Conservation (phyloP, 2,888 invertebrate genomes). For the Campaea margaritaria region DNA sequence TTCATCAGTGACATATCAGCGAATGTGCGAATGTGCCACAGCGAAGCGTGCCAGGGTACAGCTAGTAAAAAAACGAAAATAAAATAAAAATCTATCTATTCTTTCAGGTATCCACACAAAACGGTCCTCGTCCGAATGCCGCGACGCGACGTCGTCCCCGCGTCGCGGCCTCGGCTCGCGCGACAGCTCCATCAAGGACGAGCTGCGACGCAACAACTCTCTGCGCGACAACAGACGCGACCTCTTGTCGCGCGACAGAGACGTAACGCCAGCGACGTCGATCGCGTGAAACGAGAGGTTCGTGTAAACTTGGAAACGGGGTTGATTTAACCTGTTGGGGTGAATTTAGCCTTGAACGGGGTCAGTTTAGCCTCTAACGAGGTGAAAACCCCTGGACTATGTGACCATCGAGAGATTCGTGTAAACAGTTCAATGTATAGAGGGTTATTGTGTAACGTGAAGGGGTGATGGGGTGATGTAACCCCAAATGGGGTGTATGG, state of each 20-base stretch:
- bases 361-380: background rate
- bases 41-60: too few relatives aligned
- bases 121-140: conserved; percentile 80
- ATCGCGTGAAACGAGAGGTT: conserved; percentile 63
- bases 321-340: conserved; percentile 9
- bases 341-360: conserved; percentile 8
- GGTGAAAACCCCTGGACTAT: too few relatives aligned
- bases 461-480: too few relatives aligned
- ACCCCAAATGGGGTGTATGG: too few relatives aligned
- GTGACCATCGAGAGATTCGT: too few relatives aligned
- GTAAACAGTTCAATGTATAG: too few relatives aligned
- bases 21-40: too few relatives aligned
- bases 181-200: conserved; percentile 69
- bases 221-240: conserved; percentile 71
- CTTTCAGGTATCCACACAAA: conserved; percentile 76
- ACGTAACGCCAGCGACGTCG: conserved; percentile 64
- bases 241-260: conserved; percentile 52
- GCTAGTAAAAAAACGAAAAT: too few relatives aligned
- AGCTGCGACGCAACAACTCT: conserved; percentile 75
- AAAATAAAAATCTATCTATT: too few relatives aligned
- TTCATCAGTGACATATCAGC: too few relatives aligned
- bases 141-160: conserved; percentile 71
- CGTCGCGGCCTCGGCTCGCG: conserved; percentile 72
- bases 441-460: too few relatives aligned
- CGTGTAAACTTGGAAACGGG: conserved; percentile 2